These are phyloP conservation scores for Bubo scandiacus DNA, from an alignment of 2,113 vertebrate genomes.

Conservation along the genomic window DNA sequence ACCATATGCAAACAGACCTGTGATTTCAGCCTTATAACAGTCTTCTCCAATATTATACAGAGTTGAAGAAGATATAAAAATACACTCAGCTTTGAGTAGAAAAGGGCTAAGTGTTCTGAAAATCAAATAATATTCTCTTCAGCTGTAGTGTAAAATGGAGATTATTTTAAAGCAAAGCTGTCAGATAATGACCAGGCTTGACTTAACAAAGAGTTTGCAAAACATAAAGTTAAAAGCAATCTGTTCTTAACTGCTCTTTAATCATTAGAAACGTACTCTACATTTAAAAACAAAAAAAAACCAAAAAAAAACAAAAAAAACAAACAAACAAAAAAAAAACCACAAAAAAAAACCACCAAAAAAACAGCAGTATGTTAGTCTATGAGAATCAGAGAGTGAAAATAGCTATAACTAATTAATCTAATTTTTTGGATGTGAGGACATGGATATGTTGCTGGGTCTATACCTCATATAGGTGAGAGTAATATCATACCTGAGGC, in stretches of 20 bases:
- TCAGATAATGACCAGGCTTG: background rate
- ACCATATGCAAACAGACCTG: background rate
- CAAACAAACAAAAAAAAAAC: background rate
- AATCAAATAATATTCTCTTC: background rate
- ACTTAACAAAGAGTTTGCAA: background rate
- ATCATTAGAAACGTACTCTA: background rate
- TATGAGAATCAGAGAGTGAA: background rate
- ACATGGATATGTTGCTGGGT: background rate
- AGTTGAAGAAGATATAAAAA: background rate
- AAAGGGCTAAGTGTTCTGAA: background rate
- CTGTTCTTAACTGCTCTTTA: background rate
- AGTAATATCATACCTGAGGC: background rate
- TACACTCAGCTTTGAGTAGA: background rate
- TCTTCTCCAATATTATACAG: background rate
- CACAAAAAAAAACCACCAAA: too few species aligned
- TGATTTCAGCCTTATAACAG: background rate
- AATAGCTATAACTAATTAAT: background rate
- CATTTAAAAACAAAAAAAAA: background rate
- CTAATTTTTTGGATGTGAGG: fast-evolving
- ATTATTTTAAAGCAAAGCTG: background rate
- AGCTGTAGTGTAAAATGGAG: background rate
- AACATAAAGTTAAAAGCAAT: background rate
- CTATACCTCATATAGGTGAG: fast-evolving
- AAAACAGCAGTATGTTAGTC: background rate
- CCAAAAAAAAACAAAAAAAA: too few species aligned